Evolutionary conservation across 2,888 invertebrate genomes (phyloP), one percentile per base, ranked within the genome.

Genomic region (Iselma pallidipennis): DNA sequence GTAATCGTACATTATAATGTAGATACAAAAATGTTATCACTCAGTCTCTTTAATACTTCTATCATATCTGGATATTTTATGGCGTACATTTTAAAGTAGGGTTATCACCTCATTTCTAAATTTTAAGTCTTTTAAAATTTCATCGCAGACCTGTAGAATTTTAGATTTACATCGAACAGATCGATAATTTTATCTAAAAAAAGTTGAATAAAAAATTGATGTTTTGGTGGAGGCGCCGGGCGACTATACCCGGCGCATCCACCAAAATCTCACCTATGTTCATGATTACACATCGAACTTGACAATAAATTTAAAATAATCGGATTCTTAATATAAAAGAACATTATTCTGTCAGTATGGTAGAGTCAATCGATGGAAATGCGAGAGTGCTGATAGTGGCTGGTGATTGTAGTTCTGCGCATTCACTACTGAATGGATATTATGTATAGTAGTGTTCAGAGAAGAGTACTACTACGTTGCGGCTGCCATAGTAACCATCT

Each of bases 401-500:
- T 25, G 4, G 21, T 29, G 31, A 33, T 37, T 42, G n/a, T 45
- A 37, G 49, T 61, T 61, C 54, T 61, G 61, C 61, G 61, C 61
- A 61, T 54, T 61, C 61, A 57, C 42, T 57, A 61, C 57, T 57
- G 54, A 61, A 57, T 57, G 57, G 45, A 45, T 37, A 9, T 7
- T 19, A 37, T 37, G 10, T 37, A 37, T 14, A 37, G 45, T 45
- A 57, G 49, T 31, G 49, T 53, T 23, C 12, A 49, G 49, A 53
- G 37, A 42, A 37, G 42, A 25, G 57, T n/a, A n/a, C 16, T 37
- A 37, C 57, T 61, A 61, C 57, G 48, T 23, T 52, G 7, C 52
- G 21, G 59, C 55, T 57, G 51, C 57, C 57, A 61, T 61, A 61
- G 61, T 57, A 57, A 54, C 61, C 53, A 49, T 25, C 54, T 42